phyloP scores from a whole-genome alignment of 2,888 invertebrate species.

The Melanchra persicariae region DNA sequence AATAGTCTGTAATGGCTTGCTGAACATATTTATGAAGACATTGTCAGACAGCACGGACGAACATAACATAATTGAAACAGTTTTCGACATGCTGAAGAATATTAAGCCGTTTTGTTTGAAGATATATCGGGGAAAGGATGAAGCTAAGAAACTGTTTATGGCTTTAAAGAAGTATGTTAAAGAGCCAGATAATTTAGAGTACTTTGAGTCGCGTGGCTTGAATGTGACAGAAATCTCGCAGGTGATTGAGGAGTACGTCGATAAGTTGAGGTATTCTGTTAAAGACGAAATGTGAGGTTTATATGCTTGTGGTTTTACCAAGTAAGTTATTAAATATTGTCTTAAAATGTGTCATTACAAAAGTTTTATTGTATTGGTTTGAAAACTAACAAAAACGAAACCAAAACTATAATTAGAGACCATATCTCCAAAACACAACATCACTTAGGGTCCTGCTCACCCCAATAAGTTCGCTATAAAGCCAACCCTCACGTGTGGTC shows the following conservation, averaged over 20 bases:
- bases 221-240: conserved; percentile 69
- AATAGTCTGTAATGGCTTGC: conserved; percentile 78
- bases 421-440: conserved; percentile 10
- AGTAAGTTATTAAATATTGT: conserved; percentile 8
- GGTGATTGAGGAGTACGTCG: conserved; percentile 74
- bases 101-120: conserved; percentile 78
- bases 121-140: conserved; percentile 69
- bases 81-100: conserved; percentile 76
- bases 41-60: conserved; percentile 70
- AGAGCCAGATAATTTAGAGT: conserved; percentile 63
- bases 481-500: conserved; percentile 66
- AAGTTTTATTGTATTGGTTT: conserved; percentile 23
- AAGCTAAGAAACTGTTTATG: conserved; percentile 72
- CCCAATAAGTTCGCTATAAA: conserved; percentile 37
- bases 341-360: neutral
- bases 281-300: conserved; percentile 78
- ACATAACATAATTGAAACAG: conserved; percentile 67
- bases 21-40: conserved; percentile 75
- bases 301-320: neutral
- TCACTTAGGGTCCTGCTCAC: conserved; percentile 41
- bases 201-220: conserved; percentile 64
- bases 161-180: conserved; percentile 70
- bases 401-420: neutral
- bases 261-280: conserved; percentile 63
- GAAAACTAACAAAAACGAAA: neutral